phyloP scores from a whole-genome alignment of 2,113 vertebrate genomes.

The Pseudonaja textilis region DNA sequence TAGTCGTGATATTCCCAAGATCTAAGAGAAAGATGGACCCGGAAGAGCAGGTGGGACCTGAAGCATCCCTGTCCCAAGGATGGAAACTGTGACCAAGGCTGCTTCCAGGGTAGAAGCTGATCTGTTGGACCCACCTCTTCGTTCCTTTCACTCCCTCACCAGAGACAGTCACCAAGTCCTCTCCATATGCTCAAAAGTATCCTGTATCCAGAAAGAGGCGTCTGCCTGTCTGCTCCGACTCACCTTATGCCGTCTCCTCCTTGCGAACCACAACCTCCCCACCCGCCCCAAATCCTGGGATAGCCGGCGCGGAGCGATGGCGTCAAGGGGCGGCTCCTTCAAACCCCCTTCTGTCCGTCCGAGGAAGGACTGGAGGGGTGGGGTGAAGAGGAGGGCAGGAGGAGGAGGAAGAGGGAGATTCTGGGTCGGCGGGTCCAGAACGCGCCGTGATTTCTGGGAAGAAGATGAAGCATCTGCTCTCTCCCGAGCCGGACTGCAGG shows the following conservation, averaged over 20 bases:
- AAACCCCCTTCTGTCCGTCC: accelerated
- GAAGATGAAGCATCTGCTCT: not conserved
- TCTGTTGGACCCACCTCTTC: not conserved
- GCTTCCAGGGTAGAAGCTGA: not conserved
- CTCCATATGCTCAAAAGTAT: not conserved
- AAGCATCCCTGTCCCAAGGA: not conserved
- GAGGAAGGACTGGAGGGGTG: too few relatives aligned
- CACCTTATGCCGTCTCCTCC: not conserved
- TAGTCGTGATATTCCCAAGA: not conserved
- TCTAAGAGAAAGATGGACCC: too few relatives aligned
- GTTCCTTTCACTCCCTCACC: not conserved
- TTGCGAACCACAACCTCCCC: not conserved
- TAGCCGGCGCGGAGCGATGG: not conserved
- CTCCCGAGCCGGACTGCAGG: not conserved
- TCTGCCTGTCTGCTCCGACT: not conserved
- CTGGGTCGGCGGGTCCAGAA: not conserved
- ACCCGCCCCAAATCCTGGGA: not conserved
- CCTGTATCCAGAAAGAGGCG: too few relatives aligned
- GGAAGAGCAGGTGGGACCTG: not conserved
- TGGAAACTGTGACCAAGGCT: not conserved
- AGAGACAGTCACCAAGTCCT: not conserved
- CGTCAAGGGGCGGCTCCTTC: not conserved
- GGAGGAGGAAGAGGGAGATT: too few relatives aligned
- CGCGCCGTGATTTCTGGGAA: too few relatives aligned
- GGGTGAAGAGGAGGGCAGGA: accelerated